Conservation (phyloP, 2,797 vertebrate genomes). For the Oreochromis grahami region DNA sequence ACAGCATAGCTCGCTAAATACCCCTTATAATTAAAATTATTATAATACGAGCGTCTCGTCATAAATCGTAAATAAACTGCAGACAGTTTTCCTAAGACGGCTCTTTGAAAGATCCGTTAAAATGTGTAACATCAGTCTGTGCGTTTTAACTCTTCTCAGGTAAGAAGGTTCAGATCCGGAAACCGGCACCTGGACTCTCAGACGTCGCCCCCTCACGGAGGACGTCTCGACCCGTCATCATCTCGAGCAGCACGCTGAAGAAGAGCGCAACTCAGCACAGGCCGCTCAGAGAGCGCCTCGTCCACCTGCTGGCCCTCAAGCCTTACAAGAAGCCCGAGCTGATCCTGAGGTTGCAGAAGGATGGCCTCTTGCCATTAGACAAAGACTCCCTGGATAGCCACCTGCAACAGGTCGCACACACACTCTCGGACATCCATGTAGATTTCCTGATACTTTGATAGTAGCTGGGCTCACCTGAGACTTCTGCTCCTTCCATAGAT, state of each 20-base stretch:
- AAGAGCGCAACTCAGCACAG: slow-evolving; percentile 79
- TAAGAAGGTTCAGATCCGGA: slow-evolving; percentile 94
- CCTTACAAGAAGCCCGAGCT: slow-evolving; percentile 95
- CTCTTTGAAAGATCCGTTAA: neutral
- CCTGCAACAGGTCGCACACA: slow-evolving; percentile 87
- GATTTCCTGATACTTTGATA: neutral
- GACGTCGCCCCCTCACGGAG: slow-evolving; percentile 88
- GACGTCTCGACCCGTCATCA: slow-evolving; percentile 88
- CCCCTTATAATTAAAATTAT: neutral
- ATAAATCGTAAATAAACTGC: neutral
- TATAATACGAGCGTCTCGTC: neutral
- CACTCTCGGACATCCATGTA: neutral
- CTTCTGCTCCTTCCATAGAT: slow-evolving; percentile 75
- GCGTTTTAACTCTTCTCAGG: slow-evolving; percentile 64
- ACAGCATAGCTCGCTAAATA: neutral
- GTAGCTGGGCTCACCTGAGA: neutral
- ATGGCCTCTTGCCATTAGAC: slow-evolving; percentile 85
- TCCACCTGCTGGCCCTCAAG: slow-evolving; percentile 95
- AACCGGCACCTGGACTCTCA: slow-evolving; percentile 82
- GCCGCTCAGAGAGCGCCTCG: slow-evolving; percentile 89
- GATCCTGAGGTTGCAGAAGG: slow-evolving; percentile 92
- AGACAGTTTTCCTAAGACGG: neutral
- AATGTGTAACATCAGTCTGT: neutral
- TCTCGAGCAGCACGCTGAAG: slow-evolving; percentile 84
- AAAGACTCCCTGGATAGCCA: slow-evolving; percentile 90